Evolutionary conservation across 2,888 invertebrate genomes (phyloP).

Genomic region (Drosophila parthenogenetica): DNA sequence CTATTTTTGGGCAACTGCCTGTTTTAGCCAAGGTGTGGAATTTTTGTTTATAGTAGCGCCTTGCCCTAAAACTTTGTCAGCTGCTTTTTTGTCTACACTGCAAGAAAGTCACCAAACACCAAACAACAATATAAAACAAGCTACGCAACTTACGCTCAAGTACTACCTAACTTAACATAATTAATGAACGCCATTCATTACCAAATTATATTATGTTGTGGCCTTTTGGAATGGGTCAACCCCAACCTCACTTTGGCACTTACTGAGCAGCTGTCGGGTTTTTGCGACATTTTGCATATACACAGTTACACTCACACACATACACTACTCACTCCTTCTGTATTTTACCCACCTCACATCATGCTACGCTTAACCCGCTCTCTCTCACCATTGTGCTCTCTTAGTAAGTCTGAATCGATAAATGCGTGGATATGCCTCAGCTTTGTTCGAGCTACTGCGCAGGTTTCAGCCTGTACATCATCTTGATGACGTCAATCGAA

Average conservation of each 20-base stretch:
- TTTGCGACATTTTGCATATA: conserved; percentile 51
- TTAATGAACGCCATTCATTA: neutral
- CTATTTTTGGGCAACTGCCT: conserved; percentile 68
- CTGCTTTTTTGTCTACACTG: conserved; percentile 47
- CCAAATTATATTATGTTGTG: neutral
- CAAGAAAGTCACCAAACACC: conserved; percentile 25
- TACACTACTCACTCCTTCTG: neutral
- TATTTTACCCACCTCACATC: conserved; percentile 4
- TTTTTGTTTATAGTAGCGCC: conserved; percentile 66
- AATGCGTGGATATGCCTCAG: conserved; percentile 72
- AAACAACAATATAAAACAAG: neutral
- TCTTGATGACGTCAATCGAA: conserved; percentile 82
- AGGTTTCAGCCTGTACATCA: conserved; percentile 73
- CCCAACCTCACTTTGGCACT: conserved; percentile 12
- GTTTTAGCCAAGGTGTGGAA: conserved; percentile 52
- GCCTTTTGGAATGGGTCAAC: conserved; percentile 3
- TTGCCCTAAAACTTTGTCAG: conserved; percentile 49
- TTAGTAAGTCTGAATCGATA: conserved; percentile 70
- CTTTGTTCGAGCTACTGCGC: conserved; percentile 62
- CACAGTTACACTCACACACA: conserved; percentile 25
- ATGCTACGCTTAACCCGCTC: neutral
- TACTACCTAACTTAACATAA: neutral
- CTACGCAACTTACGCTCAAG: neutral
- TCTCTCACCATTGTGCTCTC: conserved; percentile 2
- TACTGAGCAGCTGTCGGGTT: conserved; percentile 52